Conservation (phyloP, 2,888 invertebrate species). For the Ceramica pisi region DNA sequence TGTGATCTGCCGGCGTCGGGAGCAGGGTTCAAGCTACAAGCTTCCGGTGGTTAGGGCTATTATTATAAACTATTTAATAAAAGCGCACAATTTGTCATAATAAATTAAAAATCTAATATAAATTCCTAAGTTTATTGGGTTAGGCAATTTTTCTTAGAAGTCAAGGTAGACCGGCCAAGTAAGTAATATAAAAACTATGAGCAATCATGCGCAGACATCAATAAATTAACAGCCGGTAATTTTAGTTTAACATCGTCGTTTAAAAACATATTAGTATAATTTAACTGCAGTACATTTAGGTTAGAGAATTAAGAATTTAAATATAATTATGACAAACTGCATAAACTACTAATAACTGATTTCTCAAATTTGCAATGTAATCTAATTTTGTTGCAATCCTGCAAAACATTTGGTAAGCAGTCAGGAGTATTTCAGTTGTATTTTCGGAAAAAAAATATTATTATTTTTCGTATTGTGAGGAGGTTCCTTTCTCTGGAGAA, state of each 20-base stretch:
- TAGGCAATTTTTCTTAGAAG: conserved; percentile 31
- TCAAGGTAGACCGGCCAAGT: conserved; percentile 36
- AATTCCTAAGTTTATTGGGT: conserved; percentile 40
- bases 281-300: background rate
- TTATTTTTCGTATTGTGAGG: too few species aligned
- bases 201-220: conserved; percentile 24
- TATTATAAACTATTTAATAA: conserved; percentile 13
- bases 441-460: too few species aligned
- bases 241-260: conserved; percentile 22
- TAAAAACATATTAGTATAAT: conserved; percentile 29
- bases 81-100: conserved; percentile 23
- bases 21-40: too few species aligned
- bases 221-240: conserved; percentile 33
- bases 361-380: too few species aligned
- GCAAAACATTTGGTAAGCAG: background rate
- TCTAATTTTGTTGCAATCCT: background rate
- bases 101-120: conserved; percentile 43
- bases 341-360: background rate
- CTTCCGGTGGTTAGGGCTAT: too few species aligned
- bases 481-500: too few species aligned
- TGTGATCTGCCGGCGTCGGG: too few species aligned
- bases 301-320: background rate
- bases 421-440: too few species aligned
- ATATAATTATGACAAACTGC: background rate
- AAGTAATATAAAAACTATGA: conserved; percentile 26